Evolutionary conservation across 2,113 vertebrate genomes (phyloP).

Genomic region (Trematocara unimaculatum): DNA sequence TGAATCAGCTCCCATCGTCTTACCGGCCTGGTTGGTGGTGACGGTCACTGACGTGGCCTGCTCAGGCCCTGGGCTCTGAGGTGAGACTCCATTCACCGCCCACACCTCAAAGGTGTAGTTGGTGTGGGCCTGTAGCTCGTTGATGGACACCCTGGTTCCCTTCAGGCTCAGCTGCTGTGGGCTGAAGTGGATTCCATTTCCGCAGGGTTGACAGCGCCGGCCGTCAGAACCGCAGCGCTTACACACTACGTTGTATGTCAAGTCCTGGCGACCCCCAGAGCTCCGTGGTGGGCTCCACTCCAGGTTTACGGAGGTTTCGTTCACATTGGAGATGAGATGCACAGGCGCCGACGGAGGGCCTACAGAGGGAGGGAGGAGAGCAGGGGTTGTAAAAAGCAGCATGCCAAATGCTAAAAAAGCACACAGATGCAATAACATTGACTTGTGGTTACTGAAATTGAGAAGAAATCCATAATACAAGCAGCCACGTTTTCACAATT

Average conservation of each 20-base stretch:
- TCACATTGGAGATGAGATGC: conserved; percentile 96
- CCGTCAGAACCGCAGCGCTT: conserved; percentile 83
- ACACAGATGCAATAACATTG: not conserved
- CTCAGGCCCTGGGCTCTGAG: conserved; percentile 85
- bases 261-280: conserved; percentile 87
- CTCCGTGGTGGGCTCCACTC: conserved; percentile 91
- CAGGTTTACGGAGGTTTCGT: conserved; percentile 95
- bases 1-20: conserved; percentile 14
- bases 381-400: not conserved
- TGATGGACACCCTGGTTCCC: conserved; percentile 88
- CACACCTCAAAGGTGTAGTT: conserved; percentile 98
- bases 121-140: conserved; percentile 94
- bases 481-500: not conserved
- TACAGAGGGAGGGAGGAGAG: conserved; percentile 26
- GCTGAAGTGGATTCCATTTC: conserved; percentile 87
- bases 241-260: conserved; percentile 92
- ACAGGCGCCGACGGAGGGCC: conserved; percentile 91
- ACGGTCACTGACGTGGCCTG: conserved; percentile 93
- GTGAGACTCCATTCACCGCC: conserved; percentile 94
- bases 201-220: conserved; percentile 85
- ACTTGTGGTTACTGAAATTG: not conserved
- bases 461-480: not conserved
- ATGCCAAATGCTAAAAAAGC: not conserved
- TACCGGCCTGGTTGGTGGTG: conserved; percentile 98
- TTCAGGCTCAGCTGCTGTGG: conserved; percentile 89